Evolutionary conservation across 2,888 invertebrate species (phyloP), one percentile per base, ranked within the genome.

Genomic region (Aphidoletes aphidimyza): DNA sequence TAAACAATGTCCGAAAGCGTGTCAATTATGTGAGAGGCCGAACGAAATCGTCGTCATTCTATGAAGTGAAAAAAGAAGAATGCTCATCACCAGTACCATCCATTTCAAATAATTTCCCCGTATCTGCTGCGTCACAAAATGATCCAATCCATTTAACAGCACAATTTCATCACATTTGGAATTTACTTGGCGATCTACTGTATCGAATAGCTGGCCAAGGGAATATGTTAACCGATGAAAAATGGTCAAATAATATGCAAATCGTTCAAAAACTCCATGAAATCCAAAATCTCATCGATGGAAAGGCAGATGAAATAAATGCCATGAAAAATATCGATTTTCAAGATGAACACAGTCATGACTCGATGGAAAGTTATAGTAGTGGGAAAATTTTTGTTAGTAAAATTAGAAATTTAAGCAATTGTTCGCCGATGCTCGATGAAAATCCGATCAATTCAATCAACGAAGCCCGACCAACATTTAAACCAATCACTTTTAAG

Each of bases 51-150:
- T 19, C 11, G n/a, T 1, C 9, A 1, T 9, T 22, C 17, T 42
- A 26, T 59, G 26, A 36, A 59, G 34, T 84, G 59, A 84, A 84
- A 83, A 81, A 84, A 81, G 84, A 84, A 30, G 85, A 85, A 26
- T 19, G 26, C 30, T 17, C 45, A 1, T 69, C 84, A 49, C 45
- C 84, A n/a, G n/a, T n/a, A n/a, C n/a, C n/a, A n/a, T n/a, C n/a
- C n/a, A n/a, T n/a, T n/a, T n/a, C n/a, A n/a, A n/a, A n/a, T n/a
- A n/a, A n/a, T n/a, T n/a, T n/a, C n/a, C n/a, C n/a, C n/a, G n/a
- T n/a, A n/a, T n/a, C n/a, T n/a, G n/a, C n/a, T n/a, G n/a, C n/a
- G n/a, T n/a, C n/a, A 42, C 5, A 22, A 22, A 8, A 39, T 45
- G 30, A 83, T 26, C 0, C 42, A 83, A 14, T 26, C 8, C 39